Conservation (phyloP, 2,113 vertebrate species). For the Limnothrissa miodon region DNA sequence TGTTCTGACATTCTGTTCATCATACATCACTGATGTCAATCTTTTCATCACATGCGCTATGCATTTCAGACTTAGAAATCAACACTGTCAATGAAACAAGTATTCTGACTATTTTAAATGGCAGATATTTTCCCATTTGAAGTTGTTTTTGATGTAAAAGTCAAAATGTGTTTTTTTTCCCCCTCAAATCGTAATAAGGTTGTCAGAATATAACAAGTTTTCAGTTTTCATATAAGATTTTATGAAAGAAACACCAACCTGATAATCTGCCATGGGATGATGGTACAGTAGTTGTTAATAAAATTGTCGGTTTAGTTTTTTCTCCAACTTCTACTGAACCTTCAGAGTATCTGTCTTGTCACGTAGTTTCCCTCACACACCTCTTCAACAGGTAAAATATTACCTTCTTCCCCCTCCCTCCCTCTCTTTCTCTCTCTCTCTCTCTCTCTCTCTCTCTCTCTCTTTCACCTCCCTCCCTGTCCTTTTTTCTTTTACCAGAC, state of each 20-base stretch:
- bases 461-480: neutral
- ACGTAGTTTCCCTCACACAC: neutral
- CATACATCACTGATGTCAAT: too few species aligned
- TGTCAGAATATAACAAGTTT: neutral
- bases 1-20: too few species aligned
- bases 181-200: neutral
- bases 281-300: neutral
- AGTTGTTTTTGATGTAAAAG: neutral
- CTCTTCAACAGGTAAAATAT: conserved; percentile 4
- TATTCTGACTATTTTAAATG: neutral
- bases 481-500: neutral
- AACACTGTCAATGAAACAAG: neutral
- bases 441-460: neutral
- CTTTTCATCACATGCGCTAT: too few species aligned
- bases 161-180: too few species aligned
- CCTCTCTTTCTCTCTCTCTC: neutral
- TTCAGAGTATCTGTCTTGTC: neutral
- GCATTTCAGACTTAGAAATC: neutral
- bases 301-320: neutral
- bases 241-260: neutral
- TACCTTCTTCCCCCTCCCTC: neutral
- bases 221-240: neutral
- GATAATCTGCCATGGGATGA: neutral
- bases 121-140: neutral
- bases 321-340: neutral